Percentiles rank a stretch among this genome's conserved stretches.
Evolutionary conservation across 2,113 vertebrate genomes (phyloP).

Genomic region (Rhinolophus ferrumequinum): DNA sequence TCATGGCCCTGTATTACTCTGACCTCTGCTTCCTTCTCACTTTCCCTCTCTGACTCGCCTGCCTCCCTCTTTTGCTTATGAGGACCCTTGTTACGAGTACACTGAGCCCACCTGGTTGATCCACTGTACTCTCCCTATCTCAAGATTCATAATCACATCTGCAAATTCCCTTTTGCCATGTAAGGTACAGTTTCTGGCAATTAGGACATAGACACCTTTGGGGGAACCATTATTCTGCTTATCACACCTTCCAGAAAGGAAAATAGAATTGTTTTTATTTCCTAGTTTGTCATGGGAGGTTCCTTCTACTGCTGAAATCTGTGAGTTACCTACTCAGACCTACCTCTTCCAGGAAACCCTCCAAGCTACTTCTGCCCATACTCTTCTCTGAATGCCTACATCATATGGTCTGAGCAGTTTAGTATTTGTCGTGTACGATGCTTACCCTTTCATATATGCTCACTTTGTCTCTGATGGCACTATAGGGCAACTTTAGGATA

Average conservation of each 20-base stretch:
- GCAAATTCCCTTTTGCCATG: not conserved
- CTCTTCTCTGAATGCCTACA: not conserved
- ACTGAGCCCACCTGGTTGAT: not conserved
- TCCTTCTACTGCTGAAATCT: not conserved
- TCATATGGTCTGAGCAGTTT: not conserved
- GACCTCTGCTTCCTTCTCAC: not conserved
- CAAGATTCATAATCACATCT: not conserved
- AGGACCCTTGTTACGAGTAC: not conserved
- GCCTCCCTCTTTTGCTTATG: not conserved
- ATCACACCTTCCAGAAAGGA: not conserved
- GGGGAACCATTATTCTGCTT: not conserved
- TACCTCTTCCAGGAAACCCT: not conserved
- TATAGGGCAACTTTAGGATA: not conserved
- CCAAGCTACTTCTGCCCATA: not conserved
- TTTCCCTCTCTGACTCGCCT: not conserved
- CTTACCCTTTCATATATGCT: not conserved
- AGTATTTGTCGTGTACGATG: not conserved
- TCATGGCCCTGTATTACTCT: not conserved
- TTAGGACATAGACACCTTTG: not conserved
- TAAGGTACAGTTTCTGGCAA: not conserved
- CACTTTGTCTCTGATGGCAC: not conserved
- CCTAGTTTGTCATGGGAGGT: not conserved
- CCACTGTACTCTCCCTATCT: not conserved
- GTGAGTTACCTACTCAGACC: not conserved
- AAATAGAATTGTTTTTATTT: not conserved